Evolutionary conservation across 2,888 invertebrate genomes (phyloP), one percentile per base, ranked within the genome.

Genomic region (Drosophila affinis): DNA sequence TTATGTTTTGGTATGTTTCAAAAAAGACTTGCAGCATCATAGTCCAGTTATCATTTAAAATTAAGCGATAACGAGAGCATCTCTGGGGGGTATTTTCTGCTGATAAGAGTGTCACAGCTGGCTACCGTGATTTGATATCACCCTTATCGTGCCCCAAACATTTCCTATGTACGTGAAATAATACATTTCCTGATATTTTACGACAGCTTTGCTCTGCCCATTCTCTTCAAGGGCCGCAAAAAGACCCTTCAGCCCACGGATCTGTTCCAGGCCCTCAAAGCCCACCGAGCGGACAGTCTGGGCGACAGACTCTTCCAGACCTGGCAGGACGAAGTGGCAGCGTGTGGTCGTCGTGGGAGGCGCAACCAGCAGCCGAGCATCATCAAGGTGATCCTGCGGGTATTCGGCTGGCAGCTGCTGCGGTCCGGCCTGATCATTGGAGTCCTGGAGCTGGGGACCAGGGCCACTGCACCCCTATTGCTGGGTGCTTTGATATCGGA

Each of bases 211-310:
- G 95, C 96, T 52, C 92, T 96, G 83, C 95, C 95, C 2, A 92
- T 96, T 79, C 96, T 97, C 91, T 94, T 94, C 77, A 94, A 94
- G 88, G 97, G 97, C 0, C 94, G 94, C 80, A 93, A 93, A 60
- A 94, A 96, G 79, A 94, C 95, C 56, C 92, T 97, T 58, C 95
- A 95, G 75, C 93, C 95, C 49, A 93, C 94, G 34, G 98, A 98
- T 91, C 92, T 98, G 24, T 95, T 95, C 81, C 94, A 95, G 81
- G 94, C 96, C 1, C 93, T 95, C 49, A 92, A 92, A 46, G 93
- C 93, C 32, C 97, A 97, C 90, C 93, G 94, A 83, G 97, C 97
- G 2, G 90, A 89, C 7, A 78, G 65, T 10, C 90, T 96, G 49
- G 95, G 95, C 0, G 93, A 94, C 76, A 93, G 92, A 84, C 90